Base-by-base conservation (phyloP, 1,140 invertebrate genomes). In the Spodoptera frugiperda region DNA sequence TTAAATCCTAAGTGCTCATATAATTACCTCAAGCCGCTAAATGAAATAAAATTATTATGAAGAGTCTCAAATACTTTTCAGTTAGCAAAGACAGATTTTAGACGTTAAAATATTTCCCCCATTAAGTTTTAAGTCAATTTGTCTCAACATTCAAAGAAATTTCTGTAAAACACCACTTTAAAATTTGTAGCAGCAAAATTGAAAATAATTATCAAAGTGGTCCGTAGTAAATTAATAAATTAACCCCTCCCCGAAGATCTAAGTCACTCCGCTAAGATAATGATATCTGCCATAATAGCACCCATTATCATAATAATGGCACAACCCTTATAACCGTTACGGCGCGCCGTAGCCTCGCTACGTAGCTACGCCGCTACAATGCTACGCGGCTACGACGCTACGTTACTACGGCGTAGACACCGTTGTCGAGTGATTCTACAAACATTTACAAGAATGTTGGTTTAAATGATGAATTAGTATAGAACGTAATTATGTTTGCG, bases 241-340 rank as follows among this genome's bases (percentile, higher is more conserved):
- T 81, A 81, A 78, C 76, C 73, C 79, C 61, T 63, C 57, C 67
- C 63, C 63, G 11, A 77, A 79, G 74, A 79, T 79, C 74, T 55
- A 57, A 54, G 74, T 75, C 54, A 77, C 76, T 71, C 44, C 21
- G 51, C 71, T 15, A 33, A 76, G 78, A 79, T 79, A 79, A 79
- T 79, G 78, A 79, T 79, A 79, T 79, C 78, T 79, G 74, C 68
- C 48, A 76, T 79, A 76, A 79, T 81, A 72, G 76, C 53, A 2
- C 59, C 70, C 67, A 80, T 80, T 80, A 80, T 77, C 78, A 80
- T 80, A 70, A 80, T 80, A 80, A 80, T 72, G 70, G 68, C 63
- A 61, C 76, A 77, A 80, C 78, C 53, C 70, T 73, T 80, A 73
- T 77, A 76, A 61, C 61, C 15, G 68, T 51, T 57, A 73, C 70